Evolutionary conservation across 2,113 vertebrate genomes (phyloP).

Genomic region (Carassius carassius): DNA sequence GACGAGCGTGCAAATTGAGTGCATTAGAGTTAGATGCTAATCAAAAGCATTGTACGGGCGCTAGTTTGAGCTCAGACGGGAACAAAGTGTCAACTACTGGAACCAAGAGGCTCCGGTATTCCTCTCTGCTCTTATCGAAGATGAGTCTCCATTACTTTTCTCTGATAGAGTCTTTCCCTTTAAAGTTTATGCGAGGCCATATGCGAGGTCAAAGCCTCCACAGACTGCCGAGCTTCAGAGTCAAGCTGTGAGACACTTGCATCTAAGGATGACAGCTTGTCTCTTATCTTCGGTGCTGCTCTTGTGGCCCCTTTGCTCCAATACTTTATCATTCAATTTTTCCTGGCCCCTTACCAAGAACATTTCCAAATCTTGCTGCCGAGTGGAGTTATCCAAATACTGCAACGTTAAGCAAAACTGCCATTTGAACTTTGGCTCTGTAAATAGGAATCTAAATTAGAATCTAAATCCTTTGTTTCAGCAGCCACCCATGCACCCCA

Average conservation of each 20-base stretch:
- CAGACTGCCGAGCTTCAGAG: constrained; percentile 61
- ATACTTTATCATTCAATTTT: constrained; percentile 33
- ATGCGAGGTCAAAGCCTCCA: constrained; percentile 40
- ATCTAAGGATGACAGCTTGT: constrained; percentile 55
- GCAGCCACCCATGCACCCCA: background rate
- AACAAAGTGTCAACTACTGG: background rate
- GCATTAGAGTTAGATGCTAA: constrained; percentile 39
- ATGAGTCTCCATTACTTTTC: constrained; percentile 15
- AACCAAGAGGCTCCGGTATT: constrained; percentile 26
- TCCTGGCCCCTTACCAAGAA: constrained; percentile 21
- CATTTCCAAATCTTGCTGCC: constrained; percentile 24
- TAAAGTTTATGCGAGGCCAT: constrained; percentile 50
- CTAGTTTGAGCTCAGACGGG: background rate
- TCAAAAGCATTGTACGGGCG: constrained; percentile 48
- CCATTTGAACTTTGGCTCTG: constrained; percentile 23
- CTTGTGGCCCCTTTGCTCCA: constrained; percentile 28
- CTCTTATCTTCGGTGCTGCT: constrained; percentile 59
- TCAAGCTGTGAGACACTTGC: constrained; percentile 43
- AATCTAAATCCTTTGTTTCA: constrained; percentile 27
- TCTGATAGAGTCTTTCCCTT: constrained; percentile 54
- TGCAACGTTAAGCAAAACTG: constrained; percentile 12
- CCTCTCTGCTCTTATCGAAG: constrained; percentile 28
- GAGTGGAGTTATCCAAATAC: constrained; percentile 13
- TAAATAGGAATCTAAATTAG: background rate
- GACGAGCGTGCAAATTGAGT: constrained; percentile 24